These are phyloP conservation scores for Microplitis mediator DNA, from an alignment of 1,140 invertebrate genomes.

Conservation along the genomic window DNA sequence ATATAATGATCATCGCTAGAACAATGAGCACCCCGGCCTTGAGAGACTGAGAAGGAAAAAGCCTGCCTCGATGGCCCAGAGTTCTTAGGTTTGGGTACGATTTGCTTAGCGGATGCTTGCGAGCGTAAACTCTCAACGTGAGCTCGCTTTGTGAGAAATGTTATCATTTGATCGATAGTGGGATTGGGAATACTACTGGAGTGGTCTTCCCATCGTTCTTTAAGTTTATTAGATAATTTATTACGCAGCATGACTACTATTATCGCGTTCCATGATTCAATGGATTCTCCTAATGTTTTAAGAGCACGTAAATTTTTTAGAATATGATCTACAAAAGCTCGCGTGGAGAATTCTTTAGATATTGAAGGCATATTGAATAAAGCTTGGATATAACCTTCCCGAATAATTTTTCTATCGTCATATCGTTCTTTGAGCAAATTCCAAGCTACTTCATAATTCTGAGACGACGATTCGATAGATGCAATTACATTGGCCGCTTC, in stretches of 20 bases:
- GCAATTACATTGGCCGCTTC: slow-evolving; percentile 30
- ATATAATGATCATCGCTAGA: neutral
- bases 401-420: slow-evolving; percentile 33
- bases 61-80: neutral
- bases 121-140: neutral
- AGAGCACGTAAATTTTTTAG: slow-evolving; percentile 34
- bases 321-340: slow-evolving; percentile 26
- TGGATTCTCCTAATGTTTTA: slow-evolving; percentile 18
- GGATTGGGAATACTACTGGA: neutral
- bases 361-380: slow-evolving; percentile 29
- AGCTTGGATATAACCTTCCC: slow-evolving; percentile 33
- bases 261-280: slow-evolving; percentile 27
- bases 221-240: neutral
- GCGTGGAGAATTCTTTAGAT: slow-evolving; percentile 28
- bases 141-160: neutral
- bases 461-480: slow-evolving; percentile 27
- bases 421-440: slow-evolving; percentile 31
- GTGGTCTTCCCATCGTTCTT: neutral
- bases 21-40: neutral
- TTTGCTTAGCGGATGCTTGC: neutral
- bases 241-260: neutral
- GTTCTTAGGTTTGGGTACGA: neutral
- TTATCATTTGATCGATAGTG: neutral
- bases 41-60: neutral
- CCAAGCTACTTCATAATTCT: slow-evolving; percentile 37